These are phyloP conservation scores for Drosophila mettleri DNA, from an alignment of 2,888 invertebrate species.

Conservation along the genomic window DNA sequence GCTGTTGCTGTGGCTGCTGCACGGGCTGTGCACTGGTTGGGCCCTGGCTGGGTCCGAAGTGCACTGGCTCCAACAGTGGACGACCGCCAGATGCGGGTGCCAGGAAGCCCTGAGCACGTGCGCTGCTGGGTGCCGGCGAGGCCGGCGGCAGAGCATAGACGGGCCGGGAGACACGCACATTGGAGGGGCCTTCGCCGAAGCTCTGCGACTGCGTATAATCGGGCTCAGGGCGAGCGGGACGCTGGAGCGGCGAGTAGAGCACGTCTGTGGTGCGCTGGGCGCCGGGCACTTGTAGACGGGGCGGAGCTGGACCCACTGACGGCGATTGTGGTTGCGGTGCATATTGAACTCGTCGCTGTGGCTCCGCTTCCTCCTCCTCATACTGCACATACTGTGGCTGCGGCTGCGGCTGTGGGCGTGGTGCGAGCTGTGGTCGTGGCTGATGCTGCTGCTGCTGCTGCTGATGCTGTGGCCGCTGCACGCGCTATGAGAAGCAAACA, in stretches of 20 bases:
- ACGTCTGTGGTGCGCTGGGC: constrained; percentile 84
- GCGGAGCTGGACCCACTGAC: constrained; percentile 75
- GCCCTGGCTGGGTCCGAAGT: constrained; percentile 70
- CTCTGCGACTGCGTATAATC: constrained; percentile 83
- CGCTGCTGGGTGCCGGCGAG: constrained; percentile 77
- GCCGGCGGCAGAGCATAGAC: constrained; percentile 82
- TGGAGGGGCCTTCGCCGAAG: constrained; percentile 82
- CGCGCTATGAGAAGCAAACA: constrained; percentile 47
- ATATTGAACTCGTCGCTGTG: constrained; percentile 80
- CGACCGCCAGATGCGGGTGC: constrained; percentile 82
- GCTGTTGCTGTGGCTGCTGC: constrained; percentile 57
- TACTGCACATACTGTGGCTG: constrained; percentile 83
- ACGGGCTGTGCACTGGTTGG: constrained; percentile 74
- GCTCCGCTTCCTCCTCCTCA: constrained; percentile 80
- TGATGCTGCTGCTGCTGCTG: constrained; percentile 58
- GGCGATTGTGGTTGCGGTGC: constrained; percentile 66
- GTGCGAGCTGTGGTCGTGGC: constrained; percentile 64
- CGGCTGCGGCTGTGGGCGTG: constrained; percentile 72
- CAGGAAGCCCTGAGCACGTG: constrained; percentile 81
- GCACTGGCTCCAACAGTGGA: constrained; percentile 77
- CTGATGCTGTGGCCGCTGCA: constrained; percentile 68
- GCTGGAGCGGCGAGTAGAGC: constrained; percentile 83
- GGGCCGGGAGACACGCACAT: constrained; percentile 83
- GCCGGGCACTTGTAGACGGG: constrained; percentile 82
- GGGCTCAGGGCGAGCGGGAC: constrained; percentile 83